Evolutionary conservation across 2,797 vertebrate genomes (phyloP).

Genomic region (Microtus californicus): DNA sequence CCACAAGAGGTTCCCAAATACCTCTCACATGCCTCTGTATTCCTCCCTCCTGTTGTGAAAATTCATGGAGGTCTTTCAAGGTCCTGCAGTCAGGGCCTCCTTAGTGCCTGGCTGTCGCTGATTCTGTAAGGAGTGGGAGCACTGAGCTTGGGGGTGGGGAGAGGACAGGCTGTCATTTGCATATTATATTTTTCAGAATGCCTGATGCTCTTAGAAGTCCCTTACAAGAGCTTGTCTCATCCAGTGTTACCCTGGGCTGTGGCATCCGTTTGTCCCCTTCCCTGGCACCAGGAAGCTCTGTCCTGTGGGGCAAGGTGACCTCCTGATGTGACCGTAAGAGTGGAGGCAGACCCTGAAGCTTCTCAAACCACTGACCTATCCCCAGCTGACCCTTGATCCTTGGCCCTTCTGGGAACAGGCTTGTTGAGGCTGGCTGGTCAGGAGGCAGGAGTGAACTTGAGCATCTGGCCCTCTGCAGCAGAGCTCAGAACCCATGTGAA

Average conservation of each 20-base stretch:
- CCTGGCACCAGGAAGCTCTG: not conserved
- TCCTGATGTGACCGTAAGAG: not conserved
- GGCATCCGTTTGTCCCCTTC: not conserved
- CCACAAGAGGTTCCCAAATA: not conserved
- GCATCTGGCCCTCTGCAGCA: not conserved
- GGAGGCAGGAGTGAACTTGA: not conserved
- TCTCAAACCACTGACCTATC: not conserved
- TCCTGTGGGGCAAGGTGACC: not conserved
- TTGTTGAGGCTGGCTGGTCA: not conserved
- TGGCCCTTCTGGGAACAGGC: not conserved
- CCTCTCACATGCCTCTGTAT: not conserved
- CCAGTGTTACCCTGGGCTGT: not conserved
- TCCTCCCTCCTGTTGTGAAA: not conserved
- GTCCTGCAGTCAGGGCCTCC: not conserved
- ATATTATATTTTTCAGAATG: not conserved
- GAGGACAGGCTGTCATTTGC: not conserved
- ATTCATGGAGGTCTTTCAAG: not conserved
- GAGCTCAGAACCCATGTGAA: not conserved
- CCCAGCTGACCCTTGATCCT: not conserved
- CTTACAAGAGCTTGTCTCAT: not conserved
- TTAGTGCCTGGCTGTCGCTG: not conserved
- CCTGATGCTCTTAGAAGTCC: not conserved
- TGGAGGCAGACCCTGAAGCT: not conserved
- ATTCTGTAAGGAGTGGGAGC: not conserved
- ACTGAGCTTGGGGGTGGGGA: not conserved